A percentile compares a stretch with the other conserved stretches of the same genome.
Conservation (phyloP, 1,140 invertebrate species). For the Nylanderia fulva region DNA sequence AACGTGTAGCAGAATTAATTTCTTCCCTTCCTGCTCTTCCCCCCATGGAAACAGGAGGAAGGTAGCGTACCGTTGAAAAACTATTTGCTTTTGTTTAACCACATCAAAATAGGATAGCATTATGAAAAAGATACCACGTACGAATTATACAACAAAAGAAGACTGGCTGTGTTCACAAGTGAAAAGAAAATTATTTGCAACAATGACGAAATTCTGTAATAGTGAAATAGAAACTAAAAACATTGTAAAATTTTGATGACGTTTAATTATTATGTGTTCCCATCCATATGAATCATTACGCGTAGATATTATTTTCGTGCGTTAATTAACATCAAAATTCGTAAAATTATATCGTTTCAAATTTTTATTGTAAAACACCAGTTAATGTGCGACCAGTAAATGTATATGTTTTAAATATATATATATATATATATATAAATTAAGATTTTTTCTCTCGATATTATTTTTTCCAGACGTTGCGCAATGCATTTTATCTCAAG, state of each 20-base stretch:
- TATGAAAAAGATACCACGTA: slow-evolving; percentile 3
- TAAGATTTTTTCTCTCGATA: background rate
- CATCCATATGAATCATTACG: background rate
- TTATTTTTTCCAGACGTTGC: background rate
- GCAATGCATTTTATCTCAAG: slow-evolving; percentile 21
- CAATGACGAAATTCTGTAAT: background rate
- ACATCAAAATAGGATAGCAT: slow-evolving; percentile 5
- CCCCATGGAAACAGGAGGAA: background rate
- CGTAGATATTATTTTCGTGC: background rate
- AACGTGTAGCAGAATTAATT: slow-evolving; percentile 66
- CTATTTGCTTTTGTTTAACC: slow-evolving; percentile 46
- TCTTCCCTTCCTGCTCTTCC: slow-evolving; percentile 15
- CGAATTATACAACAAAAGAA: background rate
- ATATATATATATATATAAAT: slow-evolving; percentile 7
- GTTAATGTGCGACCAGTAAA: too few relatives aligned
- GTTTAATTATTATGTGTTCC: slow-evolving; percentile 1
- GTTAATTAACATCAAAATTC: background rate
- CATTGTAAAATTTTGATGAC: background rate
- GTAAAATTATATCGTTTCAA: background rate
- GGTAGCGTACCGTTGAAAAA: slow-evolving; percentile 28
- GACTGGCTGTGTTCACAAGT: too few relatives aligned
- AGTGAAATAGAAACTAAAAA: background rate
- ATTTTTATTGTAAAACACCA: background rate
- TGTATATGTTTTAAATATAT: too few relatives aligned
- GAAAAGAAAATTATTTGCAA: background rate